Base-by-base conservation (phyloP, 2,888 invertebrate genomes). In the Drosophila borborema region DNA sequence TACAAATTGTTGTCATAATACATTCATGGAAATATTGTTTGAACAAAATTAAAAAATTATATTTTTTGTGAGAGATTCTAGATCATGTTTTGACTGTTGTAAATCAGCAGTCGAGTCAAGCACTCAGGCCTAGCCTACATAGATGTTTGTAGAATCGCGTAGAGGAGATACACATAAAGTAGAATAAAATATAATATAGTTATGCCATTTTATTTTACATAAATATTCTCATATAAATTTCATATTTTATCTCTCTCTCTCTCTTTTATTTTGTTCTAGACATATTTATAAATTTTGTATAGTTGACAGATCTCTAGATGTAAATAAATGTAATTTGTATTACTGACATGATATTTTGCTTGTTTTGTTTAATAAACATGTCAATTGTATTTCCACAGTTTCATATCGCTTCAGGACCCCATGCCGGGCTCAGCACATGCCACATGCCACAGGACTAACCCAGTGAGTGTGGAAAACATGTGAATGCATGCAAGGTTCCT, bases 391-490 rank as follows among this genome's bases (percentile, higher is more conserved):
- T 23, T 28, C 14, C 16, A 51, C 10, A 23, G 28, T 23, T 7
- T 9, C 36, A 36, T 38, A n/a, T 46, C 3, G 49, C 18, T 62
- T 28, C 0, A n/a, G 53, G 59, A 85, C 83, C 73, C 31, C 80
- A 61, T 76, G 72, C 70, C 20, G 38, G 14, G 72, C 80, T 31
- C 64, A 75, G 72, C 58, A 53, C 45, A 38, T 58, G 18, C 49
- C 49, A n/a, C 66, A 41, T 38, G 58, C 53, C 71, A 58, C 84
- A 80, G 89, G 89, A 81, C 65, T 76, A 70, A 74, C 87, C 85
- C 84, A 62, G 56, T 58, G 69, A 20, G 43, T 75, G 65, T 82
- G 70, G 75, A 36, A 48, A 72, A 72, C 72, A 80, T 80, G 83
- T 68, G 68, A 61, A 20, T 28, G 28, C 34, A 8, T 0, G 28